phyloP scores from a whole-genome alignment of 2,888 invertebrate species.

The Cacoxenus indagator region DNA sequence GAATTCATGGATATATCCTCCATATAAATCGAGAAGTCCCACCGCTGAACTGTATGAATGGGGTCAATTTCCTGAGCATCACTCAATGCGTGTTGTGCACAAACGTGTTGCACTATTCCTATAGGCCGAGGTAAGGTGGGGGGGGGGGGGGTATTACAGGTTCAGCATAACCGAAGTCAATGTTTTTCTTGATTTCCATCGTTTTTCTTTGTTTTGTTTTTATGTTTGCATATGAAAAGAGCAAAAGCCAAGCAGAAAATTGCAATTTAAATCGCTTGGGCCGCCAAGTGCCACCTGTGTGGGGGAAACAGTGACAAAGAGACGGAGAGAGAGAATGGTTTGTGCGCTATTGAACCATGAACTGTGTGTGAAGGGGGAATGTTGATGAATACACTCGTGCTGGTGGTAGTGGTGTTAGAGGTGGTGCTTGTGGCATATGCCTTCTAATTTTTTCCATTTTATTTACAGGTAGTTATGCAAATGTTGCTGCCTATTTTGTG shows the following conservation, averaged over 20 bases:
- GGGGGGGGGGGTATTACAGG: too few species aligned
- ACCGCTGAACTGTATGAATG: too few species aligned
- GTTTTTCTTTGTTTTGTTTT: neutral
- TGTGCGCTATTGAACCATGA: slow-evolving; percentile 1
- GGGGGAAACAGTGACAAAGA: too few species aligned
- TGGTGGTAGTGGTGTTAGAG: neutral
- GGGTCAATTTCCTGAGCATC: too few species aligned
- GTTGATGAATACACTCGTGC: neutral
- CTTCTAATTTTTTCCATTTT: neutral
- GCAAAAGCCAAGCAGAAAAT: slow-evolving; percentile 5
- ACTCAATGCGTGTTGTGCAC: too few species aligned
- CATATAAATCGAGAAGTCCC: too few species aligned
- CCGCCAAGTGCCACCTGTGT: too few species aligned
- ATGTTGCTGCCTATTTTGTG: neutral
- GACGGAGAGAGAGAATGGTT: too few species aligned
- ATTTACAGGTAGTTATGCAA: neutral
- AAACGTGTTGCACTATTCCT: too few species aligned
- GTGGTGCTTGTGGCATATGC: neutral
- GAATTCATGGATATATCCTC: too few species aligned
- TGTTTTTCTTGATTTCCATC: neutral
- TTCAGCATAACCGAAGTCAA: neutral
- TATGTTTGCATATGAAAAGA: neutral
- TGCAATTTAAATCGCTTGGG: slow-evolving; percentile 22
- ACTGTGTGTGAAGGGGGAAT: neutral
- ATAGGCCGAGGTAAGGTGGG: too few species aligned